Evolutionary conservation across 2,113 vertebrate species (phyloP).

Genomic region (Phylloscopus trochilus): DNA sequence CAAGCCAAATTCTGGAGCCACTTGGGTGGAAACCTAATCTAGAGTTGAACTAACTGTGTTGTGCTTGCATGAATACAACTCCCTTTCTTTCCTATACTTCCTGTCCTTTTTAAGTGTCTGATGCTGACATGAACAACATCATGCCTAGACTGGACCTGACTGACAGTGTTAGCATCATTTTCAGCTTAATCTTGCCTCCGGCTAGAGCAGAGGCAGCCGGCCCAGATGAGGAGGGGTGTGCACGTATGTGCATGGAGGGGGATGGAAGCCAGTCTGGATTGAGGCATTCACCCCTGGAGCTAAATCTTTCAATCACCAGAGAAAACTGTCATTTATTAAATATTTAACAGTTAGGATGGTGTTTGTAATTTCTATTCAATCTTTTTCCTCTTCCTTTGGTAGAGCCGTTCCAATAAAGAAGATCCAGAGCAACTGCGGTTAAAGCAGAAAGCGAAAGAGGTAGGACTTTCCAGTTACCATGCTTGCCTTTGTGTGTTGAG

Average conservation of each 20-base stretch:
- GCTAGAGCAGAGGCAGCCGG: slow-evolving; percentile 68
- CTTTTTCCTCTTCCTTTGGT: slow-evolving; percentile 74
- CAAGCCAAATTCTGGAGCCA: not conserved
- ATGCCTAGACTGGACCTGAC: slow-evolving; percentile 80
- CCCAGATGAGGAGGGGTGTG: slow-evolving; percentile 58
- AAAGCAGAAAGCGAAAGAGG: slow-evolving; percentile 93
- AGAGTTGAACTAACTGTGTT: not conserved
- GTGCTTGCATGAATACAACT: not conserved
- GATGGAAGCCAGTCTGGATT: slow-evolving; percentile 58
- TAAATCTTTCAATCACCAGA: slow-evolving; percentile 76
- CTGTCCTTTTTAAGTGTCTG: slow-evolving; percentile 60
- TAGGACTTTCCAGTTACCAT: slow-evolving; percentile 69
- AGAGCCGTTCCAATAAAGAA: slow-evolving; percentile 89
- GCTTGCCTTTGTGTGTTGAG: slow-evolving; percentile 70
- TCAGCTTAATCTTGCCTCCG: slow-evolving; percentile 72
- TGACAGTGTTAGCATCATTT: slow-evolving; percentile 80
- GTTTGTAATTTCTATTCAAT: slow-evolving; percentile 73
- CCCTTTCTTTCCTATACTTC: slow-evolving; percentile 27
- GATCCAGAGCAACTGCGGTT: slow-evolving; percentile 89
- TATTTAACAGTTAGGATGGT: slow-evolving; percentile 69
- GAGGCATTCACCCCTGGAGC: slow-evolving; percentile 73
- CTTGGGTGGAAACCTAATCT: not conserved
- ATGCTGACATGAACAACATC: slow-evolving; percentile 73
- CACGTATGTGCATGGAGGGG: not conserved
- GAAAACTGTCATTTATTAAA: slow-evolving; percentile 80